A percentile compares a stretch with the other conserved stretches of the same genome.
phyloP scores from a whole-genome alignment of 35 echinoderm and acorn worm species.

The Eucidaris tribuloides region DNA sequence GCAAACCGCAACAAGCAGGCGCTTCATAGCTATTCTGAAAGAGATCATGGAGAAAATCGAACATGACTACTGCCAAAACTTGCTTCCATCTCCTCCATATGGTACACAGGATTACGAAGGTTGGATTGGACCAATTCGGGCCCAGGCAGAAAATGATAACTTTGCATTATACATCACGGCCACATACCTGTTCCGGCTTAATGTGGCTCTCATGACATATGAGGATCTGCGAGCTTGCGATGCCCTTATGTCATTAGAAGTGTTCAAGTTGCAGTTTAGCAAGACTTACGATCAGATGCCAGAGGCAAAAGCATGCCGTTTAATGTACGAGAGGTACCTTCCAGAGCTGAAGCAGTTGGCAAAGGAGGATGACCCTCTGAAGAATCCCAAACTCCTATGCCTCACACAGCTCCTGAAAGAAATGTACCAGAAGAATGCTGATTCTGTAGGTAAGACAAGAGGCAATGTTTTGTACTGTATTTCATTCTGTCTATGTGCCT shows the following conservation, averaged over 20 bases:
- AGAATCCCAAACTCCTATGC: constrained; percentile 37
- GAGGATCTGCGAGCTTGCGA: constrained; percentile 50
- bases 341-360: constrained; percentile 17
- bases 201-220: constrained; percentile 57
- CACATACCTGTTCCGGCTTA: constrained; percentile 48
- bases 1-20: not conserved
- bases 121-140: constrained; percentile 22
- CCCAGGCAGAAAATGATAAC: constrained; percentile 14
- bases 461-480: too few relatives aligned
- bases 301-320: not conserved
- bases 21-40: not conserved
- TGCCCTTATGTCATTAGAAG: constrained; percentile 26
- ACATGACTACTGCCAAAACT: too few relatives aligned
- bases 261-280: constrained; percentile 13
- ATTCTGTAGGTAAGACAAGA: constrained; percentile 71
- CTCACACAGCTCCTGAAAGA: constrained; percentile 18
- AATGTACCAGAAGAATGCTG: constrained; percentile 20
- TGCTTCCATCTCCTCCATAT: constrained; percentile 9
- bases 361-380: not conserved
- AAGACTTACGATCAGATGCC: not conserved
- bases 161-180: not conserved
- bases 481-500: too few relatives aligned
- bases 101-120: constrained; percentile 45
- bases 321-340: not conserved
- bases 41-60: not conserved